Base-by-base conservation (phyloP, 2,113 vertebrate genomes). In the Chrysochloris asiatica region DNA sequence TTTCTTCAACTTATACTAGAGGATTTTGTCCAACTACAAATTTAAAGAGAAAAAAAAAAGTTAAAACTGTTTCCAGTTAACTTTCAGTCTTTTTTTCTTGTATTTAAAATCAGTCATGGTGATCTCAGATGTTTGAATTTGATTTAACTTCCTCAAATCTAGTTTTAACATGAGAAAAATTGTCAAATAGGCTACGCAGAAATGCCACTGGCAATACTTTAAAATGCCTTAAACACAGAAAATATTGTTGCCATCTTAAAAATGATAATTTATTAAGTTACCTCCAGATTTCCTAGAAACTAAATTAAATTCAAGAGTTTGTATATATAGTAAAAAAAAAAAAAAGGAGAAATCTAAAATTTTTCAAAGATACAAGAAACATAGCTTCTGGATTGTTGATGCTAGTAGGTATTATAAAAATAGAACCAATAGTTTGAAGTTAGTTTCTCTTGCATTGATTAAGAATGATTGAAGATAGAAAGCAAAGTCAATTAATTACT, bases 81-180 rank as follows among this genome's bases (percentile, higher is more conserved):
- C 71, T 61, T 87, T 92, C 8, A 45, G 36, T 21, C 28, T 61
- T 67, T 33, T 54, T 14, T 48, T 48, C 85, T 92, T 90, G 30
- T 88, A 77, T 92, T 92, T 95, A 92, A 54, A 93, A 83, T 94
- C 59, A 93, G 52, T 38, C 52, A 84, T 84, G 30, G 38, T 50
- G 92, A 92, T 95, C 89, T 89, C 86, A 92, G 86, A 92, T 95
- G 83, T 95, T 91, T 92, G 86, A 84, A 93, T 95, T 88, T 92
- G 92, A 93, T 88, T 92, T 92, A 96, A 95, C 86, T 83, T 94
- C 45, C 90, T 36, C 19, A 88, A 88, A 90, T 94, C 83, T 89
- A 80, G 95, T 95, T 96, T 95, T 86, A 93, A 72, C 79, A 54
- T 75, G 77, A 88, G 76, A 86, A 92, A 93, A 94, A 43, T 86